Percentiles rank a stretch among this genome's conserved stretches.
Conservation (phyloP, 2,797 vertebrate genomes). For the Silurus aristotelis region DNA sequence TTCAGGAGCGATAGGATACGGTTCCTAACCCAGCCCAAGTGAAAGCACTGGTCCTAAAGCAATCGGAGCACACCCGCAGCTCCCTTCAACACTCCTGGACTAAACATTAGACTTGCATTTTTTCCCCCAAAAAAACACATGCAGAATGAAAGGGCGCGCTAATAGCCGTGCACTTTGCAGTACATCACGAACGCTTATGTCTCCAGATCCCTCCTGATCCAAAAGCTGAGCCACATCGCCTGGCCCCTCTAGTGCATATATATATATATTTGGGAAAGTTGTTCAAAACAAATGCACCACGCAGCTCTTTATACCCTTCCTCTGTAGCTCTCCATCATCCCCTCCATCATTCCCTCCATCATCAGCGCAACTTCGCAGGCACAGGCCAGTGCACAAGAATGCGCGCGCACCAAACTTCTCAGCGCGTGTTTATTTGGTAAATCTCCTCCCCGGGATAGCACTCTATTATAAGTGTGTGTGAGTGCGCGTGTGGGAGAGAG, state of each 20-base stretch:
- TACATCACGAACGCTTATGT: no score
- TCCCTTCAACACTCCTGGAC: conserved; percentile 14
- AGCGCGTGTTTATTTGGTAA: not conserved
- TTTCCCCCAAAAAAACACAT: not conserved
- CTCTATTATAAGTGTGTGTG: conserved; percentile 12
- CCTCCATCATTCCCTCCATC: not conserved
- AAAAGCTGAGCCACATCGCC: not conserved
- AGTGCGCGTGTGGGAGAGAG: not conserved
- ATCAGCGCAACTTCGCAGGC: conserved; percentile 46
- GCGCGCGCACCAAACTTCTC: conserved; percentile 30
- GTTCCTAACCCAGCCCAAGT: not conserved
- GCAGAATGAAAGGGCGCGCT: not conserved
- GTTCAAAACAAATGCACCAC: not conserved
- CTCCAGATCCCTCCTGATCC: not conserved
- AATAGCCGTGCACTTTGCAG: not conserved
- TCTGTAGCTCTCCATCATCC: conserved; percentile 4
- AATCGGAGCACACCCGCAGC: not conserved
- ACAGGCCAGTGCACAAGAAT: conserved; percentile 21
- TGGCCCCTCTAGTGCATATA: not conserved
- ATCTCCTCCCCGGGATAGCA: not conserved
- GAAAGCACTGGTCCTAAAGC: conserved; percentile 3
- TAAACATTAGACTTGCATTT: not conserved
- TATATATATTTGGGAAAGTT: not conserved
- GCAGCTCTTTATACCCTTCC: not conserved
- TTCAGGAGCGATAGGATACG: not conserved